Percentiles rank a stretch among this genome's conserved stretches.
These are phyloP conservation scores for Brachystomella parvula DNA, from an alignment of 1,140 invertebrate genomes.

Conservation along the genomic window DNA sequence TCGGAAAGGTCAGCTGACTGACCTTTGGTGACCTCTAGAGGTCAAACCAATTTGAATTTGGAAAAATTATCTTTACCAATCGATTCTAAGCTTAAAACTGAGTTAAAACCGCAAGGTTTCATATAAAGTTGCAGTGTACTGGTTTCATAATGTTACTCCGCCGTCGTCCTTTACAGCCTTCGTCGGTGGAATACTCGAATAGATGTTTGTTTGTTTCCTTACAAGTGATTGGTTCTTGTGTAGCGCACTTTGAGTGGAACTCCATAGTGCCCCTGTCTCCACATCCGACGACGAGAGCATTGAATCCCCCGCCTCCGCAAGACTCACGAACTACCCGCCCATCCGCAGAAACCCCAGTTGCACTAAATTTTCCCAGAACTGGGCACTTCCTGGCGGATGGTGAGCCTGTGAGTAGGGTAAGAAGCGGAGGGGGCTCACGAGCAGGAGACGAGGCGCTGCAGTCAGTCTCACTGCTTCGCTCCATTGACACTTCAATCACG, in stretches of 20 bases:
- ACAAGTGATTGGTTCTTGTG: slow-evolving; percentile 25
- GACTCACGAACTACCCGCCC: slow-evolving; percentile 16
- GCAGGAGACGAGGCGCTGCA: slow-evolving; percentile 2
- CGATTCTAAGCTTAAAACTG: too few relatives aligned
- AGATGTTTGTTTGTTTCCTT: too few relatives aligned
- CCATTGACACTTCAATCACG: slow-evolving; percentile 47
- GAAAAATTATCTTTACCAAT: too few relatives aligned
- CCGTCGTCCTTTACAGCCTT: background rate
- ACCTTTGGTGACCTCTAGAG: too few relatives aligned
- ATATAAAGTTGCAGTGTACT: too few relatives aligned
- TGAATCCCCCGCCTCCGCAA: slow-evolving; percentile 22
- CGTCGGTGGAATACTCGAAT: background rate
- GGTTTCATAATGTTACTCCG: too few relatives aligned
- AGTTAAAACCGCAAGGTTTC: too few relatives aligned
- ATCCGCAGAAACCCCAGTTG: slow-evolving; percentile 23
- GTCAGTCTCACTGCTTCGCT: slow-evolving; percentile 25
- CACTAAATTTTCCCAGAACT: slow-evolving; percentile 38
- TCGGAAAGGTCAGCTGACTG: too few relatives aligned
- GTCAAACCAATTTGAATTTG: too few relatives aligned
- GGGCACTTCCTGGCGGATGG: slow-evolving; percentile 30
- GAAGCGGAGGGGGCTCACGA: slow-evolving; percentile 32
- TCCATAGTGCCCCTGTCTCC: slow-evolving; percentile 32
- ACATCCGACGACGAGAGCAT: slow-evolving; percentile 30
- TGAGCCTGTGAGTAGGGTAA: slow-evolving; percentile 37
- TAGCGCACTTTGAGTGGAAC: slow-evolving; percentile 32